Evolutionary conservation across 2,888 invertebrate genomes (phyloP).

Genomic region (Chorisops tibialis): DNA sequence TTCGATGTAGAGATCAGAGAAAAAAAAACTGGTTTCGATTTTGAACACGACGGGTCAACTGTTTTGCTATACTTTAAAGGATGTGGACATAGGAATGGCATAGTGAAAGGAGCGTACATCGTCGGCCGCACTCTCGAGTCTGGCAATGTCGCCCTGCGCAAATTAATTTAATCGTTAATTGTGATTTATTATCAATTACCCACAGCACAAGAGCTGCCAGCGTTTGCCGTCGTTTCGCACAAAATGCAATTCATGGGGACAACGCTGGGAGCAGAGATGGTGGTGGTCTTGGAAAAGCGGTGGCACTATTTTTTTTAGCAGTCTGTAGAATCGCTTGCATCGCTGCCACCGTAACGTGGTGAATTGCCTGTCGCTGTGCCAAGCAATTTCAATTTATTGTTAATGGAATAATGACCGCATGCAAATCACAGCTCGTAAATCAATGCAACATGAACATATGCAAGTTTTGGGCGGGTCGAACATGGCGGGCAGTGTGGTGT

Average conservation of each 20-base stretch:
- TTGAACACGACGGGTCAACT: too few relatives aligned
- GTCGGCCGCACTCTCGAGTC: not conserved
- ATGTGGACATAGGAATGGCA: too few relatives aligned
- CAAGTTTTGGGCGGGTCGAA: slow-evolving; percentile 18
- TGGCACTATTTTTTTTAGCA: not conserved
- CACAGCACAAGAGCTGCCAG: slow-evolving; percentile 9
- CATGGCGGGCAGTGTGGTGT: too few relatives aligned
- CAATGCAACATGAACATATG: slow-evolving; percentile 26
- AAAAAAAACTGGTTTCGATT: too few relatives aligned
- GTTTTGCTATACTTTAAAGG: too few relatives aligned
- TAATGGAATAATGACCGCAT: slow-evolving; percentile 34
- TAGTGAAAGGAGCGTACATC: too few relatives aligned
- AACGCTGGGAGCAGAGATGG: not conserved
- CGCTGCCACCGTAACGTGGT: slow-evolving; percentile 3
- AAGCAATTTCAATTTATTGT: slow-evolving; percentile 33
- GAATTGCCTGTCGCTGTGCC: slow-evolving; percentile 28
- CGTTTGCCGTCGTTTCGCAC: not conserved
- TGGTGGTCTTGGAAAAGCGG: not conserved
- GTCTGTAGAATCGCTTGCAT: not conserved
- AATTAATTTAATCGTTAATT: slow-evolving; percentile 34
- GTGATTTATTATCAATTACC: slow-evolving; percentile 35
- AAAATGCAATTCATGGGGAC: not conserved
- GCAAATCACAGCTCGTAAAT: slow-evolving; percentile 31
- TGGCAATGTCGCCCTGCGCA: slow-evolving; percentile 8
- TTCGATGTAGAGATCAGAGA: slow-evolving; percentile 7